A percentile compares a stretch with the other conserved stretches of the same genome.
These are phyloP conservation scores for Mythimna albipuncta DNA, from an alignment of 2,888 invertebrate genomes.

Conservation along the genomic window DNA sequence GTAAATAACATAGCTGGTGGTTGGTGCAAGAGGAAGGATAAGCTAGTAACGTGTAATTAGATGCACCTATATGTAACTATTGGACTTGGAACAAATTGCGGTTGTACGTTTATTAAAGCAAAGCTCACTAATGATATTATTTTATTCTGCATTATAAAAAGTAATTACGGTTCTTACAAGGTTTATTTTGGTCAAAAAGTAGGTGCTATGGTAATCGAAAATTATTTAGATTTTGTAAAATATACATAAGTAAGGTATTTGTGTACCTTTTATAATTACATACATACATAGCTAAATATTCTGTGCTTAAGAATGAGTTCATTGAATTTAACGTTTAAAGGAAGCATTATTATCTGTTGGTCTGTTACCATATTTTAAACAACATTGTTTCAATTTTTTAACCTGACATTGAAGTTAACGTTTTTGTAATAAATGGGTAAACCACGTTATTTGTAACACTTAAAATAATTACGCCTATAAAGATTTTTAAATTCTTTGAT, in stretches of 20 bases:
- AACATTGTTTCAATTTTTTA: slow-evolving; percentile 39
- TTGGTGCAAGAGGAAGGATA: slow-evolving; percentile 69
- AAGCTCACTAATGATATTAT: slow-evolving; percentile 37
- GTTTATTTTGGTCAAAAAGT: slow-evolving; percentile 24
- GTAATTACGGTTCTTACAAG: slow-evolving; percentile 24
- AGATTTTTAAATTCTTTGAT: slow-evolving; percentile 50
- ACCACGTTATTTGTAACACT: slow-evolving; percentile 63
- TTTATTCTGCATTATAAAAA: slow-evolving; percentile 42
- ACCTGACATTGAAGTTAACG: slow-evolving; percentile 50
- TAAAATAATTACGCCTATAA: slow-evolving; percentile 55
- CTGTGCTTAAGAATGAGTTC: slow-evolving; percentile 5
- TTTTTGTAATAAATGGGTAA: slow-evolving; percentile 50
- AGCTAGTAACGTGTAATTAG: slow-evolving; percentile 68
- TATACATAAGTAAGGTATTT: slow-evolving; percentile 3
- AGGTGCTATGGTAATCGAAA: slow-evolving; percentile 10
- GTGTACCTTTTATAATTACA: slow-evolving; percentile 13
- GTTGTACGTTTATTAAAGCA: slow-evolving; percentile 51
- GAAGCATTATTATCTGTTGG: slow-evolving; percentile 16
- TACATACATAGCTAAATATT: not conserved
- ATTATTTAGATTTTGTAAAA: slow-evolving; percentile 13
- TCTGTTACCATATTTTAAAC: slow-evolving; percentile 27
- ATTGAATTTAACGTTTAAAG: slow-evolving; percentile 15
- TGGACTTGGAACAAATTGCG: slow-evolving; percentile 56
- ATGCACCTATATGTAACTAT: slow-evolving; percentile 65
- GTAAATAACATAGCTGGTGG: slow-evolving; percentile 54